Percentiles rank a stretch among this genome's conserved stretches.
These are phyloP conservation scores for Schizopygopsis pylzovi DNA, from an alignment of 2,797 vertebrate species.

Conservation along the genomic window DNA sequence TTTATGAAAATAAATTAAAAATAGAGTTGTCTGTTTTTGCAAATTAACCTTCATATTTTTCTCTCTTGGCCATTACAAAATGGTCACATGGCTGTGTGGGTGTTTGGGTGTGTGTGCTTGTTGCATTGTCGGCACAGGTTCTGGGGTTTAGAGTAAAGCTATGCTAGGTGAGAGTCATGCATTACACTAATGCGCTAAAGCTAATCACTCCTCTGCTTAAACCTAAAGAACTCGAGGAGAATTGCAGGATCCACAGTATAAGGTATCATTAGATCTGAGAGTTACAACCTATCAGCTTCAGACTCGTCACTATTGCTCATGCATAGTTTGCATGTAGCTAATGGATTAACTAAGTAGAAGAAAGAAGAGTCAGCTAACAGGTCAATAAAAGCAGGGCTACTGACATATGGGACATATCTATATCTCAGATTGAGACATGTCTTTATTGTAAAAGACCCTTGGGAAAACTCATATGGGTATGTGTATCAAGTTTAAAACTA, in stretches of 20 bases:
- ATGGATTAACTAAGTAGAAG: not conserved
- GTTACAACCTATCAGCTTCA: not conserved
- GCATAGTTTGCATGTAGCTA: not conserved
- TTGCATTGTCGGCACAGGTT: not conserved
- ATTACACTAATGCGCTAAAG: constrained; percentile 38
- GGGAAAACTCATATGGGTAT: not conserved
- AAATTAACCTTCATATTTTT: not conserved
- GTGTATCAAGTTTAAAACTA: not conserved
- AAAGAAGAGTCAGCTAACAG: not conserved
- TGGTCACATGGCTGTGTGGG: not conserved
- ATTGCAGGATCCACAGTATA: constrained; percentile 44
- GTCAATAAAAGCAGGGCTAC: constrained; percentile 13
- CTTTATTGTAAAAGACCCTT: constrained; percentile 1
- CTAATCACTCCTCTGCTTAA: constrained; percentile 48
- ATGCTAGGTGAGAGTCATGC: constrained; percentile 29
- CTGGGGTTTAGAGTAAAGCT: constrained; percentile 7
- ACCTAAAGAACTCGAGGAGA: constrained; percentile 40
- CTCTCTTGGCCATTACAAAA: not conserved
- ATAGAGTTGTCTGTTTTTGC: not conserved
- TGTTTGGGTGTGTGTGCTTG: not conserved
- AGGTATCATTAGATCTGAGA: constrained; percentile 43
- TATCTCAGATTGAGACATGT: not conserved
- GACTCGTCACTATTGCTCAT: constrained; percentile 1
- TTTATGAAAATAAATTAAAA: not conserved
- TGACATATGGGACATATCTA: not conserved